Evolutionary conservation across 2,888 invertebrate genomes (phyloP).

Genomic region (Pimpla rufipes): DNA sequence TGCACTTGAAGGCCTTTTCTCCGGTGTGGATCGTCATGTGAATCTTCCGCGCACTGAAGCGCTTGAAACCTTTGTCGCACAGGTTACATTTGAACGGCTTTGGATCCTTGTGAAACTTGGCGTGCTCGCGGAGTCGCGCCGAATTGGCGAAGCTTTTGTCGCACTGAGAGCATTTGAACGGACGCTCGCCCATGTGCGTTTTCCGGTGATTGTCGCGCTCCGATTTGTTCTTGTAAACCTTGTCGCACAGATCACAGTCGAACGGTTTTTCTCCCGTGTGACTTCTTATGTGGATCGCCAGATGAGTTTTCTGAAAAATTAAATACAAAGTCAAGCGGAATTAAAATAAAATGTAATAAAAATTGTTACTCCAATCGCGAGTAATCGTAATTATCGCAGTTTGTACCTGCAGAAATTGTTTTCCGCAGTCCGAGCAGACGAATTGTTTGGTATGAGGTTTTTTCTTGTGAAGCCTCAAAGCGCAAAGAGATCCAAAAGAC

Average conservation of each 20-base stretch:
- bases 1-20: conserved; percentile 64
- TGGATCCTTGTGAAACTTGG: conserved; percentile 66
- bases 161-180: conserved; percentile 58
- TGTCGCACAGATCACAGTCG: conserved; percentile 54
- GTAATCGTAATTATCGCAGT: neutral
- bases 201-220: conserved; percentile 61
- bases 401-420: conserved; percentile 56
- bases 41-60: conserved; percentile 58
- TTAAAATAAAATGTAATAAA: neutral
- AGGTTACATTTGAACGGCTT: conserved; percentile 63
- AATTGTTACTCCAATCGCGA: no score
- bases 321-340: neutral
- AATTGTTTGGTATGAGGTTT: conserved; percentile 26
- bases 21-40: conserved; percentile 69
- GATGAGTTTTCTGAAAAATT: conserved; percentile 61
- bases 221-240: conserved; percentile 55
- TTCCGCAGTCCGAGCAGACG: conserved; percentile 57
- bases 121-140: conserved; percentile 65
- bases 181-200: conserved; percentile 55
- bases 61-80: conserved; percentile 63
- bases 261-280: conserved; percentile 63
- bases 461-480: conserved; percentile 51
- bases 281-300: conserved; percentile 55
- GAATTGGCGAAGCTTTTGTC: conserved; percentile 56
- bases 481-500: conserved; percentile 50